Evolutionary conservation across 2,797 vertebrate species (phyloP), one percentile per base, ranked within the genome.

Genomic region (Rhyacichthys aspro): DNA sequence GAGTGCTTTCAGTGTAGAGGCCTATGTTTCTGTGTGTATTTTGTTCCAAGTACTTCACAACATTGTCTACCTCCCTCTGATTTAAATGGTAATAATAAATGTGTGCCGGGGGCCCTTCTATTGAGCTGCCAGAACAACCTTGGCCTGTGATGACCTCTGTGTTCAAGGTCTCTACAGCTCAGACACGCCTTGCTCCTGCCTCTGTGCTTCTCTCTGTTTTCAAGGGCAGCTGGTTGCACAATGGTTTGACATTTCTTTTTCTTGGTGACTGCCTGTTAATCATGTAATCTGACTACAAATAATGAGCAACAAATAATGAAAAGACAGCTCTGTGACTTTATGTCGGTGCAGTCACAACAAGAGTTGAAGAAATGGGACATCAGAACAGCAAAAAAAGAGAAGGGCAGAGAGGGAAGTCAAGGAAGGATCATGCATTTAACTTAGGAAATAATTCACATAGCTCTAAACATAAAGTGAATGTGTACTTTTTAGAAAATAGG

Each of bases 121-220:
- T 7, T 11, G 37, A 70, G 58, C 55, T 58, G 41, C 61, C 3
- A 9, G 48, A 34, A 77, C 43, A 74, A 59, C 76, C 85, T 81
- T 74, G 61, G 60, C 70, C 74, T 73, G 19, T 52, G 56, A 50
- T 74, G 79, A 83, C 78, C 66, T 73, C 52, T 1, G 47, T 66
- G 60, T 76, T 78, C 83, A 87, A 82, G 82, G 86, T 83, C 85
- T 83, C 57, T 32, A 1, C 59, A 76, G 72, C 78, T 59, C 63
- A 73, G 11, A 23, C 23, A 28, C 23, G 23, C 11, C 52, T 58
- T 23, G 11, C 55, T 59, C 46, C 16, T 47, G 16, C 53, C 65
- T 63, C 41, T 44, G 71, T 67, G 81, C 68, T 74, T 86, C 82
- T 85, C 76, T 87, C 67, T 78, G 23, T 2, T 28, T 53, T 83